Evolutionary conservation across 92 coral and sea anemone species (phyloP).

Genomic region (Desmophyllum pertusum): DNA sequence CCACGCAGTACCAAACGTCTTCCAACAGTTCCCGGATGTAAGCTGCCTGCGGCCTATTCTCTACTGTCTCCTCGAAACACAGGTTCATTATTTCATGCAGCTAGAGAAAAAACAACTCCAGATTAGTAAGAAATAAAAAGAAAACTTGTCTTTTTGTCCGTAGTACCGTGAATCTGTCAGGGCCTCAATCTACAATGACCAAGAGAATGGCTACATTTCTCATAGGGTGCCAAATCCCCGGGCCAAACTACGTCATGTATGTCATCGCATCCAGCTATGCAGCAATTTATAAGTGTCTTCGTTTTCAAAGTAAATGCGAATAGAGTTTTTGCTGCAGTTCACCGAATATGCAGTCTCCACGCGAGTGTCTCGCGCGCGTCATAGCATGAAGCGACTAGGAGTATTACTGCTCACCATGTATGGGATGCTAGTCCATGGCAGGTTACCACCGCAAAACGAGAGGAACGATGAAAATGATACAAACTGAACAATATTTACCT

Average conservation of each 20-base stretch:
- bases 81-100: constrained; percentile 32
- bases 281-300: too few relatives aligned
- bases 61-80: constrained; percentile 30
- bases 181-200: too few relatives aligned
- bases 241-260: too few relatives aligned
- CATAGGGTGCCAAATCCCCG: too few relatives aligned
- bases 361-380: background rate
- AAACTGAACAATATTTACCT: constrained; percentile 46
- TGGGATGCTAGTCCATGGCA: too few relatives aligned
- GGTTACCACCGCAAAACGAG: background rate
- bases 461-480: background rate
- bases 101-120: constrained; percentile 22
- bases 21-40: constrained; percentile 32
- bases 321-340: too few relatives aligned
- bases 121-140: background rate
- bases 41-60: background rate
- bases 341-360: too few relatives aligned
- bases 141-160: background rate
- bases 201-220: too few relatives aligned
- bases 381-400: background rate
- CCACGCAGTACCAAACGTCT: constrained; percentile 7
- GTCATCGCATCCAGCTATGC: too few relatives aligned
- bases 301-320: too few relatives aligned
- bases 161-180: too few relatives aligned
- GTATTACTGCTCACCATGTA: too few relatives aligned